Percentiles rank a stretch among this genome's conserved stretches.
phyloP scores from a whole-genome alignment of 2,888 invertebrate genomes.

The Drosophila rellima region DNA sequence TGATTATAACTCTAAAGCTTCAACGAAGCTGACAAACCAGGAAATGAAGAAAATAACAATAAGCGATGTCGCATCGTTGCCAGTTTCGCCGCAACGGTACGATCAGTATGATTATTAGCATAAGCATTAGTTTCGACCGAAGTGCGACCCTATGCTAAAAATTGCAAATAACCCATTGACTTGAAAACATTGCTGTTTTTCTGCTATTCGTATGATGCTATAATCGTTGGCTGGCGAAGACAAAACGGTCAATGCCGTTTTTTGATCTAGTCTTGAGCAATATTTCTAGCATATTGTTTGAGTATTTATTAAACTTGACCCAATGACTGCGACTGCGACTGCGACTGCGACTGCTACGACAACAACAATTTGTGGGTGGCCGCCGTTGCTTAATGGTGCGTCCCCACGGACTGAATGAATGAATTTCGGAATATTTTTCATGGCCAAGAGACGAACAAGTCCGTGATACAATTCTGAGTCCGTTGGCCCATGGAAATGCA shows the following conservation, averaged over 20 bases:
- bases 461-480: slow-evolving; percentile 2
- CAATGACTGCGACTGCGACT: slow-evolving; percentile 57
- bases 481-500: slow-evolving; percentile 34
- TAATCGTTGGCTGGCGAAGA: slow-evolving; percentile 40
- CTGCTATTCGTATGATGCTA: slow-evolving; percentile 30
- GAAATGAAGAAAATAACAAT: slow-evolving; percentile 70
- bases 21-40: slow-evolving; percentile 65
- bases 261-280: slow-evolving; percentile 75
- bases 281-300: slow-evolving; percentile 47
- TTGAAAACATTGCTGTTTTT: slow-evolving; percentile 36
- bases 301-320: slow-evolving; percentile 70
- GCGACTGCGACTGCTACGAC: slow-evolving; percentile 13
- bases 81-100: slow-evolving; percentile 6
- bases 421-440: slow-evolving; percentile 1
- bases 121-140: slow-evolving; percentile 48
- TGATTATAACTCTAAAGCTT: slow-evolving; percentile 51
- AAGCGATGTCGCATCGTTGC: slow-evolving; percentile 51
- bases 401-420: slow-evolving; percentile 14
- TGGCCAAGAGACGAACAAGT: slow-evolving; percentile 4
- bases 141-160: slow-evolving; percentile 60
- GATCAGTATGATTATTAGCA: slow-evolving; percentile 49
- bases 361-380: slow-evolving; percentile 30
- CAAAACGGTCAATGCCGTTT: slow-evolving; percentile 80
- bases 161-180: slow-evolving; percentile 65
- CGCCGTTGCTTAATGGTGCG: slow-evolving; percentile 32